Evolutionary conservation across 2,888 invertebrate genomes (phyloP).

Genomic region (Nycteola revayana): DNA sequence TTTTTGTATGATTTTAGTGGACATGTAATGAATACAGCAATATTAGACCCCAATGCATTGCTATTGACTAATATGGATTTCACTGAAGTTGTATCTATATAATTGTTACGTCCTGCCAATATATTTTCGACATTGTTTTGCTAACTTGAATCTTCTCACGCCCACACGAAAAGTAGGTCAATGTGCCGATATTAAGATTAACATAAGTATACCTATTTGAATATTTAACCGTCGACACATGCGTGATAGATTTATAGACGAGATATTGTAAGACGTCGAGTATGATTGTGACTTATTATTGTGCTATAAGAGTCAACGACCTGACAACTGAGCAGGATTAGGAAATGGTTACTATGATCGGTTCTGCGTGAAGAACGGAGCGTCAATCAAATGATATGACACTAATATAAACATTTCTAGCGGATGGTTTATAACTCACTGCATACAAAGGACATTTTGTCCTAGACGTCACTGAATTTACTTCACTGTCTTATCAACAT

Average conservation of each 20-base stretch:
- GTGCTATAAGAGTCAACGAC: conserved; percentile 61
- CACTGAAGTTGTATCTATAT: no score
- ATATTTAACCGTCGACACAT: no score
- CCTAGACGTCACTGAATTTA: conserved; percentile 27
- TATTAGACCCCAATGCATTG: no score
- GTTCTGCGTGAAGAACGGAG: conserved; percentile 42
- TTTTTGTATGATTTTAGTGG: no score
- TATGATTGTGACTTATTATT: conserved; percentile 56
- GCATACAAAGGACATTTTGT: conserved; percentile 26
- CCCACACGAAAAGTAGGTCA: no score
- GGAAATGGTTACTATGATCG: conserved; percentile 57
- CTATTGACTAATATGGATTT: no score
- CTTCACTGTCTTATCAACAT: conserved; percentile 32
- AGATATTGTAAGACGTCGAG: conserved; percentile 41
- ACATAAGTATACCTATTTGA: neutral
- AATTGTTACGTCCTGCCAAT: no score
- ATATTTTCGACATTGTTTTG: no score
- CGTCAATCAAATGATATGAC: conserved; percentile 30
- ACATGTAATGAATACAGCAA: no score
- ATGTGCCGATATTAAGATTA: neutral
- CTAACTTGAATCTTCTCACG: no score
- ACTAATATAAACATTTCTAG: conserved; percentile 15
- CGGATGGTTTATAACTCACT: conserved; percentile 6
- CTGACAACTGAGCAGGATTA: conserved; percentile 52
- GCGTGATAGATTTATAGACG: no score